Base-by-base conservation (phyloP, 2,888 invertebrate genomes). In the Cheilosia impressa region DNA sequence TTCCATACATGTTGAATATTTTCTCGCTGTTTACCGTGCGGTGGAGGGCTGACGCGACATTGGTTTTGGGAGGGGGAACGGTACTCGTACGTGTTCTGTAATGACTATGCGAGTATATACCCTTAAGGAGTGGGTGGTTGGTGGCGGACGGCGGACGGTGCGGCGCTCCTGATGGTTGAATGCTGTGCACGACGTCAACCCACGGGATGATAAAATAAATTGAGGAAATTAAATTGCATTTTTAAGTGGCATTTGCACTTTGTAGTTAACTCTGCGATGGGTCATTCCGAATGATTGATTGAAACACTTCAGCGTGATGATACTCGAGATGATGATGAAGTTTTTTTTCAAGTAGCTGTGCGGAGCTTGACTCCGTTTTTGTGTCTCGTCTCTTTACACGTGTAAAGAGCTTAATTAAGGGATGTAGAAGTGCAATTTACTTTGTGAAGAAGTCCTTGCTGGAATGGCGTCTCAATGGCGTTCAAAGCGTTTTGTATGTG, bases 161-260 rank as follows among this genome's bases (percentile, higher is more conserved):
- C 31, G 31, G 31, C 9, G 9, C 31, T 31, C 31, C 10, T 2
- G 34, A 10, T 9, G 34, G 34, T 3, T 10, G 34, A 41, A 63
- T 45, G 34, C 24, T 71, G 34, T 75, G 69, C 57, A 75, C 69
- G 17, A 45, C 45, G 69, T 75, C 79, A 84, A 71, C 79, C 79
- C 60, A 66, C 45, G 68, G 66, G 63, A 85, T 81, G 85, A 72
- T 85, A 85, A 85, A 81, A 85, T 85, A 85, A 85, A 85, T 85
- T 85, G 85, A 85, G 85, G 85, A 85, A 85, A 85, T 85, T 85
- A 85, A 85, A 85, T 85, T 85, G 85, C 85, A 85, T 85, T 85
- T 85, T 85, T 85, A 85, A 85, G 85, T 85, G 76, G 85, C 85
- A 72, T 81, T 85, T 81, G 81, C 85, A 85, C 85, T 81, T 77